phyloP scores from a whole-genome alignment of 2,797 vertebrate species.

The Huso huso region DNA sequence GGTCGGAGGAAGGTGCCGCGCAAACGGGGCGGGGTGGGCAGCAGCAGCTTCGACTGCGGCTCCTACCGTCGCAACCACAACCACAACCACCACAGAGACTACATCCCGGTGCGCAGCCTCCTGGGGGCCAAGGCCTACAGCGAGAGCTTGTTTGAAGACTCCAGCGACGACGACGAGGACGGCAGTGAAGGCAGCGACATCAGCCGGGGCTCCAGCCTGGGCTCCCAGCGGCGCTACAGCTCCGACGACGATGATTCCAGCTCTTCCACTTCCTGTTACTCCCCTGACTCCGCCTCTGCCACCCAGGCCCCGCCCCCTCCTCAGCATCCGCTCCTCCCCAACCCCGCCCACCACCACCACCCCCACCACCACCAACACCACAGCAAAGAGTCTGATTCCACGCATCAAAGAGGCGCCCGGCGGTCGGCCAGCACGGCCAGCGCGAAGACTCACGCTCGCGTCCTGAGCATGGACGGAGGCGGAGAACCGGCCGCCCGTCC shows the following conservation, averaged over 20 bases:
- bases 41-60: constrained; percentile 65
- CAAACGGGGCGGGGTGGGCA: constrained; percentile 61
- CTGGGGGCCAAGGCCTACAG: constrained; percentile 73
- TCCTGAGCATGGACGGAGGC: constrained; percentile 80
- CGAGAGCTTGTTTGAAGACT: constrained; percentile 75
- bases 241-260: constrained; percentile 72
- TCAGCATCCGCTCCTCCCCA: constrained; percentile 43
- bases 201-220: constrained; percentile 76
- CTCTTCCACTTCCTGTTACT: constrained; percentile 83
- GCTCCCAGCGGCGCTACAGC: constrained; percentile 74
- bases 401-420: constrained; percentile 66
- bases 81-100: constrained; percentile 67
- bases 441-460: constrained; percentile 81
- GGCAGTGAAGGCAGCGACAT: constrained; percentile 69
- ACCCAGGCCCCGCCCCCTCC: constrained; percentile 46
- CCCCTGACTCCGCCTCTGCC: constrained; percentile 63
- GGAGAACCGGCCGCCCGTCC: constrained; percentile 58
- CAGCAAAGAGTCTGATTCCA: constrained; percentile 40
- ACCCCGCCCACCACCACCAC: constrained; percentile 47
- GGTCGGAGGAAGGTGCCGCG: constrained; percentile 66
- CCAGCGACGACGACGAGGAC: constrained; percentile 70
- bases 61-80: constrained; percentile 63
- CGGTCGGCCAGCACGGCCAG: constrained; percentile 79
- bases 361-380: constrained; percentile 14
- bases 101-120: constrained; percentile 66